phyloP scores from a whole-genome alignment of 2,113 vertebrate genomes.

The Chionis minor region DNA sequence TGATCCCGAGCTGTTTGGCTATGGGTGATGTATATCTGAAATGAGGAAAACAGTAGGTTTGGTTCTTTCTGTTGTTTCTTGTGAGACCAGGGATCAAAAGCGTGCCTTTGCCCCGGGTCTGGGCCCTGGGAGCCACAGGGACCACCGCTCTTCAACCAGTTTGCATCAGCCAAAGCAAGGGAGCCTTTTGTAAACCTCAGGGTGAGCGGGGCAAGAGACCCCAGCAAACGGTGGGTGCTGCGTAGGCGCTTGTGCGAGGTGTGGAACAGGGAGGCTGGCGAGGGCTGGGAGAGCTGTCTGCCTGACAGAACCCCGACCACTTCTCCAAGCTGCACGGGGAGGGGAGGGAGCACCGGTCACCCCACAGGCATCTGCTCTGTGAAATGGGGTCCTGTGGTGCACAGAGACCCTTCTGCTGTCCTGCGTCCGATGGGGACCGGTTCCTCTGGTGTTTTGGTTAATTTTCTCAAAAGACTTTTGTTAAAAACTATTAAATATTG shows the following conservation, averaged over 20 bases:
- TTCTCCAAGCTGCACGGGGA: neutral
- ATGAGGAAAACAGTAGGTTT: neutral
- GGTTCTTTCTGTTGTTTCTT: neutral
- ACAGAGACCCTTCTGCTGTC: neutral
- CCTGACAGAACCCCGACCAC: neutral
- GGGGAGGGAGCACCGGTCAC: neutral
- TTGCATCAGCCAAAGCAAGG: neutral
- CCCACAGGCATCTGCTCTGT: fast-evolving
- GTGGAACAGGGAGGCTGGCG: neutral
- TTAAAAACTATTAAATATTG: neutral
- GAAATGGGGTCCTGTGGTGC: neutral
- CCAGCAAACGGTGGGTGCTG: neutral
- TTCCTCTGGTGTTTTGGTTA: neutral
- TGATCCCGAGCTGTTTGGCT: neutral
- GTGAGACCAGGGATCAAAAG: conserved; percentile 6
- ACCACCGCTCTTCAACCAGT: neutral
- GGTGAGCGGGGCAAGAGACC: neutral
- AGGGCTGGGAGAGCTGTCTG: neutral
- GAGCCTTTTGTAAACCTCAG: neutral
- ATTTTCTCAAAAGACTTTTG: neutral
- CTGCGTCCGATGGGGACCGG: fast-evolving
- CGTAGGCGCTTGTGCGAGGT: neutral
- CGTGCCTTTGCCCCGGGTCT: neutral
- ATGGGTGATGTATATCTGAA: neutral
- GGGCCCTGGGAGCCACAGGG: neutral